Evolutionary conservation across 2,113 vertebrate genomes (phyloP).

Genomic region (Lepus europaeus): DNA sequence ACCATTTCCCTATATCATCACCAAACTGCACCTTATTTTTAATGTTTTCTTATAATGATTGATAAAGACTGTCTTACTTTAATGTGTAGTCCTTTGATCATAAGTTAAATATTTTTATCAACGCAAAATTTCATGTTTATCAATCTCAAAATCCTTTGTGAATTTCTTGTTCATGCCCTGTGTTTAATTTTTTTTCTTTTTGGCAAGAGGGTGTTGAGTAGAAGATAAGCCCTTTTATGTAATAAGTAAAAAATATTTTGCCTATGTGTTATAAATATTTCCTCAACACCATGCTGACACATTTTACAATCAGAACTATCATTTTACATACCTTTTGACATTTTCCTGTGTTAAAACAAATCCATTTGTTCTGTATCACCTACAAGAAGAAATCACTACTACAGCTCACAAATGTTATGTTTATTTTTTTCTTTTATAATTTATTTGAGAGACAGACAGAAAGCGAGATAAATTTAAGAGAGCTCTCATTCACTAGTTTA

Average conservation of each 20-base stretch:
- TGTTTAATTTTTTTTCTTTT: neutral
- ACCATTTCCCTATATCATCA: neutral
- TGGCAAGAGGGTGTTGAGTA: too few relatives aligned
- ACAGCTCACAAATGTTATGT: conserved; percentile 4
- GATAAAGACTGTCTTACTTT: neutral
- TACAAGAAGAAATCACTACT: neutral
- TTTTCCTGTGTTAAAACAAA: conserved; percentile 14
- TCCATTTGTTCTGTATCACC: neutral
- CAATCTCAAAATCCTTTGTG: neutral
- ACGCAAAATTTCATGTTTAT: neutral
- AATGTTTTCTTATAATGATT: neutral
- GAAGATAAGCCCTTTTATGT: neutral
- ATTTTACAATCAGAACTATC: neutral
- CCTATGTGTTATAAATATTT: conserved; percentile 34
- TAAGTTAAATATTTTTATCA: conserved; percentile 16
- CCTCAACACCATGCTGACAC: neutral
- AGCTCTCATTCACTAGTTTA: too few relatives aligned
- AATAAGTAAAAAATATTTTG: neutral
- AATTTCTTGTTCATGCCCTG: neutral
- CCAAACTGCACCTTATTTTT: neutral
- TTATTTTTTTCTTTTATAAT: too few relatives aligned
- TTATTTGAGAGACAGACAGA: too few relatives aligned
- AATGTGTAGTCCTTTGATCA: neutral
- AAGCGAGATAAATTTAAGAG: neutral
- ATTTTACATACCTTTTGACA: conserved; percentile 15